Conservation (phyloP, 2,888 invertebrate genomes). For the Hemithea aestivaria region DNA sequence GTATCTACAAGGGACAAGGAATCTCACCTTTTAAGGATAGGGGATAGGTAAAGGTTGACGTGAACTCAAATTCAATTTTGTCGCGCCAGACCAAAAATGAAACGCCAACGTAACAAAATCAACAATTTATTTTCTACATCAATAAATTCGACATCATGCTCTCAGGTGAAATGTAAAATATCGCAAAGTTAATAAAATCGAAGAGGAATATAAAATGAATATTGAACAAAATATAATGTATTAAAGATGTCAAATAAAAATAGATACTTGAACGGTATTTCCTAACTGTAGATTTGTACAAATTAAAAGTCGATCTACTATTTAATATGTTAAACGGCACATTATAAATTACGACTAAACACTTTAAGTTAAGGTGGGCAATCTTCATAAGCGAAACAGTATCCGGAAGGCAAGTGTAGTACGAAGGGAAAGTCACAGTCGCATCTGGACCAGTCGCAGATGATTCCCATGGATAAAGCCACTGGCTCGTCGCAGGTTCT, state of each 20-base stretch:
- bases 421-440: conserved; percentile 71
- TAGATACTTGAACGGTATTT: too few relatives aligned
- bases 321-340: too few relatives aligned
- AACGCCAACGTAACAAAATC: conserved; percentile 15
- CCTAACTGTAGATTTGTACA: too few relatives aligned
- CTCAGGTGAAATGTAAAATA: conserved; percentile 18
- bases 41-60: too few relatives aligned
- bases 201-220: conserved; percentile 6
- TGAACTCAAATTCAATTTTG: conserved; percentile 12
- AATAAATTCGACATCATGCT: conserved; percentile 14
- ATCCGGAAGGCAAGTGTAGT: conserved; percentile 57
- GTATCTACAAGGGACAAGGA: too few relatives aligned
- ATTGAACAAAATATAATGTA: neutral
- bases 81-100: conserved; percentile 14
- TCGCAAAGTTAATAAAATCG: too few relatives aligned
- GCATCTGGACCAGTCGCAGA: conserved; percentile 66
- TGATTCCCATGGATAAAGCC: conserved; percentile 56
- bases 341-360: too few relatives aligned
- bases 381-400: conserved; percentile 65
- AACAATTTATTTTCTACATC: conserved; percentile 28
- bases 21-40: too few relatives aligned
- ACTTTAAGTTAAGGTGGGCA: conserved; percentile 39
- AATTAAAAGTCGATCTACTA: too few relatives aligned
- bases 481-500: conserved; percentile 67
- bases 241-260: too few relatives aligned